phyloP scores from a whole-genome alignment of 2,113 vertebrate genomes.

The Morone chrysops region DNA sequence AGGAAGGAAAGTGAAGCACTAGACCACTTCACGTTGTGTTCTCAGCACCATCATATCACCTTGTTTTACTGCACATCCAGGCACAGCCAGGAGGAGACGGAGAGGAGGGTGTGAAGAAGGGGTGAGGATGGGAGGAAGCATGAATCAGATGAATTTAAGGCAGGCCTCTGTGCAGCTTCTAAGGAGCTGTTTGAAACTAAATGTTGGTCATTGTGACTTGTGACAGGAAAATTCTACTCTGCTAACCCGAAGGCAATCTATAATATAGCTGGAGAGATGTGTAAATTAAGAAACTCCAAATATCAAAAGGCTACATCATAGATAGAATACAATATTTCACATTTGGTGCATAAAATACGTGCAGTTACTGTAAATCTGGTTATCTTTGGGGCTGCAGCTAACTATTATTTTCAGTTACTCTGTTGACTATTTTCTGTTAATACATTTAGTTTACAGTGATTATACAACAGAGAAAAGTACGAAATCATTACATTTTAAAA shows the following conservation, averaged over 20 bases:
- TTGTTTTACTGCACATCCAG: slow-evolving; percentile 47
- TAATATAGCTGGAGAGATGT: neutral
- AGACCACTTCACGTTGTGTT: slow-evolving; percentile 33
- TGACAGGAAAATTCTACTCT: neutral
- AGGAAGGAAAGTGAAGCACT: slow-evolving; percentile 36
- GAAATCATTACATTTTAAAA: neutral
- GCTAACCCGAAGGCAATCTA: neutral
- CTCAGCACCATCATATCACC: slow-evolving; percentile 42
- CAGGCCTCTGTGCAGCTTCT: slow-evolving; percentile 8
- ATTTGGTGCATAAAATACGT: neutral
- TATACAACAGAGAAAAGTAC: neutral
- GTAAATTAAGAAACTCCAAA: neutral
- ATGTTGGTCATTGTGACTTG: slow-evolving; percentile 11
- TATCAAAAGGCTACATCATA: neutral
- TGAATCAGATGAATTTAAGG: neutral
- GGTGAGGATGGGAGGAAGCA: neutral
- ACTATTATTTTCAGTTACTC: neutral
- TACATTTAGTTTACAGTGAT: neutral
- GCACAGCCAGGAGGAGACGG: neutral
- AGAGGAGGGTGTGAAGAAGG: slow-evolving; percentile 8
- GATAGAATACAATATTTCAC: neutral
- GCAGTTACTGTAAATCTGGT: neutral
- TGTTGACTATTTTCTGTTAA: neutral
- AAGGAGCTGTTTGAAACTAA: neutral
- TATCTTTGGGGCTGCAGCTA: neutral